Evolutionary conservation across 2,888 invertebrate genomes (phyloP).

Genomic region (Lasioglossum morio): DNA sequence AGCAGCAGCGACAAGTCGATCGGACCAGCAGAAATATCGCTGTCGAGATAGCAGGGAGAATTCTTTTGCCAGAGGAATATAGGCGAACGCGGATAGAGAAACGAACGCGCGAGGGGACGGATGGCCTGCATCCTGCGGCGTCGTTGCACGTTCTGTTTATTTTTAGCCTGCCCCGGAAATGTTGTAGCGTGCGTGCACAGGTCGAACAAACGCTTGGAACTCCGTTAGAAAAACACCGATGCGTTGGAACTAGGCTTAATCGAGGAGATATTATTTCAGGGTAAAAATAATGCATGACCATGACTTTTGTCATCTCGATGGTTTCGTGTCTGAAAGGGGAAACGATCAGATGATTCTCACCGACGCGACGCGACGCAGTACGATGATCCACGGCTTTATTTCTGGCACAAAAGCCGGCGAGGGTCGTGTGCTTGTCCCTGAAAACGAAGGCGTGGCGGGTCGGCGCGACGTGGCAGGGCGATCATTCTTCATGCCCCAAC

Average conservation of each 20-base stretch:
- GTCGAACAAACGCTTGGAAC: background rate
- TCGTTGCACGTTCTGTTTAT: slow-evolving; percentile 36
- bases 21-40: background rate
- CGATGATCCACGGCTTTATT: slow-evolving; percentile 37
- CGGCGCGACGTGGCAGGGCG: background rate
- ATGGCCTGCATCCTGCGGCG: slow-evolving; percentile 22
- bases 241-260: background rate
- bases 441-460: slow-evolving; percentile 34
- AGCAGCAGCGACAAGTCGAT: background rate
- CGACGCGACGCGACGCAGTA: background rate
- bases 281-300: background rate
- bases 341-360: slow-evolving; percentile 19
- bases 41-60: background rate
- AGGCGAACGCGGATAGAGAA: slow-evolving; percentile 4
- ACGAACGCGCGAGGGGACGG: slow-evolving; percentile 16
- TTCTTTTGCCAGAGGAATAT: background rate
- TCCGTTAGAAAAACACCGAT: background rate
- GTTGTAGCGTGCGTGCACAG: slow-evolving; percentile 3
- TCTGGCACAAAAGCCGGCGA: slow-evolving; percentile 27
- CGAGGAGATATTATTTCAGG: background rate
- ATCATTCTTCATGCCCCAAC: slow-evolving; percentile 43
- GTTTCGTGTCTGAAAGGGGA: background rate
- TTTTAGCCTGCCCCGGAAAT: slow-evolving; percentile 34
- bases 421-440: slow-evolving; percentile 15
- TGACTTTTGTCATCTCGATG: slow-evolving; percentile 13